phyloP scores from a whole-genome alignment of 2,113 vertebrate genomes.

The Scomber scombrus region DNA sequence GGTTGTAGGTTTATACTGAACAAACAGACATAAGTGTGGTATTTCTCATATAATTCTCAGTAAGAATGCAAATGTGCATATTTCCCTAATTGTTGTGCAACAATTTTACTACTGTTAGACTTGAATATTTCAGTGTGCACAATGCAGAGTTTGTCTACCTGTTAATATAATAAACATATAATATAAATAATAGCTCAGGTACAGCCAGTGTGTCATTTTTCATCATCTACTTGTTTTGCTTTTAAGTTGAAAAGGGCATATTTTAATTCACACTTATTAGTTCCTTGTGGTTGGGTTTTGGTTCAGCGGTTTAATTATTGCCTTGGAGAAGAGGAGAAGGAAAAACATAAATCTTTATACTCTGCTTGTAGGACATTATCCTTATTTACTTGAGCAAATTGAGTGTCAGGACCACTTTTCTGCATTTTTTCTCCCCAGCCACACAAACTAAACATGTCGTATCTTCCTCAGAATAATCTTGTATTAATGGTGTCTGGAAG shows the following conservation, averaged over 20 bases:
- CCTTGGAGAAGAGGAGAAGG: constrained; percentile 8
- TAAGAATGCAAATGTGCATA: too few species aligned
- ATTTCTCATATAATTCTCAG: too few species aligned
- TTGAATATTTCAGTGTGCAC: too few species aligned
- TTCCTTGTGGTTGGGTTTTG: constrained; percentile 21
- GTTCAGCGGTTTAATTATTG: constrained; percentile 36
- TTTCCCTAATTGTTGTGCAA: too few species aligned
- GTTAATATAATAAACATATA: too few species aligned
- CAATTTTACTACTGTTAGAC: too few species aligned
- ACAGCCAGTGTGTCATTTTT: constrained; percentile 5
- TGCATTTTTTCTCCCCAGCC: neutral
- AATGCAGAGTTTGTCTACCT: too few species aligned
- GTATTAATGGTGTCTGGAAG: constrained; percentile 28
- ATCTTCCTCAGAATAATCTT: constrained; percentile 31
- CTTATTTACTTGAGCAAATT: constrained; percentile 32
- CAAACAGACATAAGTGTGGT: too few species aligned
- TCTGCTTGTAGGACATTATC: constrained; percentile 36
- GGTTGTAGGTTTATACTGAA: too few species aligned
- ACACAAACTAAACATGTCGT: constrained; percentile 36
- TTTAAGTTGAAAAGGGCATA: constrained; percentile 10
- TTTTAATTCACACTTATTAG: constrained; percentile 31
- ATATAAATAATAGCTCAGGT: neutral
- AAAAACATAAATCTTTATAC: constrained; percentile 21
- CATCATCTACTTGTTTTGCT: neutral
- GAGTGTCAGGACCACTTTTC: constrained; percentile 37